These are phyloP conservation scores for Dusona sp. DNA, from an alignment of 2,888 invertebrate species.

Conservation along the genomic window DNA sequence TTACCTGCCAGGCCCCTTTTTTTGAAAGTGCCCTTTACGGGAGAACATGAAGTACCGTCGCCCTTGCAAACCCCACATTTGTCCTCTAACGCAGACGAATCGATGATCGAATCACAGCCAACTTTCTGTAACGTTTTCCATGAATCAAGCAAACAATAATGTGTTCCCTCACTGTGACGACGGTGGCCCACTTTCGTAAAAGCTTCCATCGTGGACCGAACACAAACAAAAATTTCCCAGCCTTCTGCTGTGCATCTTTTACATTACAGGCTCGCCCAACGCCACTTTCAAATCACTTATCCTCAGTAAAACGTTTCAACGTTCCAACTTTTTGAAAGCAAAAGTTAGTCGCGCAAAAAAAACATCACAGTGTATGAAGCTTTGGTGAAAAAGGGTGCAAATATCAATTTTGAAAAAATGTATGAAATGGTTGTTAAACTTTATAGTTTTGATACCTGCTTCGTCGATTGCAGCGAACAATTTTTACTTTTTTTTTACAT, in stretches of 20 bases:
- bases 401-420: neutral
- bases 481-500: neutral
- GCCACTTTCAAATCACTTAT: slow-evolving; percentile 1
- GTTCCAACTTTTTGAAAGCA: slow-evolving; percentile 6
- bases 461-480: neutral
- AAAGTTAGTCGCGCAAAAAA: neutral
- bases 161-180: neutral
- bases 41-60: slow-evolving; percentile 92
- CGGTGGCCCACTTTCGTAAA: neutral
- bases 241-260: slow-evolving; percentile 1
- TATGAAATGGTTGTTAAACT: neutral
- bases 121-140: slow-evolving; percentile 88
- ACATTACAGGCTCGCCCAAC: neutral
- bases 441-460: neutral
- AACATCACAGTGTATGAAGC: neutral
- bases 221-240: neutral
- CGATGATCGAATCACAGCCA: slow-evolving; percentile 96
- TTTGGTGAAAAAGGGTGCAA: neutral
- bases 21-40: slow-evolving; percentile 87
- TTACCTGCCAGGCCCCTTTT: slow-evolving; percentile 85
- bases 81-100: slow-evolving; percentile 92
- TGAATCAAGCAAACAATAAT: slow-evolving; percentile 9
- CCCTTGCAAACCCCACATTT: slow-evolving; percentile 95
- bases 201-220: neutral
- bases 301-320: slow-evolving; percentile 5